Percentiles rank a stretch among this genome's conserved stretches.
These are phyloP conservation scores for Tipula vernalis DNA, from an alignment of 2,888 invertebrate genomes.

Conservation along the genomic window DNA sequence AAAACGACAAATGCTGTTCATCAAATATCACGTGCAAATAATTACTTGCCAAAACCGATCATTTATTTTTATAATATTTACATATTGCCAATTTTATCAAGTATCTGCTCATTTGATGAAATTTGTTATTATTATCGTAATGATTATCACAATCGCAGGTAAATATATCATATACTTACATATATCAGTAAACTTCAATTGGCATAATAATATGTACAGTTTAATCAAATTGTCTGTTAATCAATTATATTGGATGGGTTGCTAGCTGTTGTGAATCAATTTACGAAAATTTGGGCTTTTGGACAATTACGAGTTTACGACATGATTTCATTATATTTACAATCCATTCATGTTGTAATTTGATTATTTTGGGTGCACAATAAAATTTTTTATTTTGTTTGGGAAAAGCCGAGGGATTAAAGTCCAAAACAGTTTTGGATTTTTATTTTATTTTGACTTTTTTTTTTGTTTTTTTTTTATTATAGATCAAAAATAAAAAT, in stretches of 20 bases:
- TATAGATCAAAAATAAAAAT: background rate
- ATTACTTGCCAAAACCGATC: background rate
- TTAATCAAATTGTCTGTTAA: background rate
- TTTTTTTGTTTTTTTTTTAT: background rate
- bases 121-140: background rate
- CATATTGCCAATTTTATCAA: background rate
- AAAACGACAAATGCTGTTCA: background rate
- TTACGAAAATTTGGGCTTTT: background rate
- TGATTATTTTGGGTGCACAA: background rate
- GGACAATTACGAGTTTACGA: background rate
- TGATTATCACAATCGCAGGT: background rate
- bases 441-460: background rate
- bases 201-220: background rate
- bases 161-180: too few species aligned
- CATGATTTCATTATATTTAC: too few species aligned
- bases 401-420: background rate
- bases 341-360: too few species aligned
- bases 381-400: too few species aligned
- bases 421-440: background rate
- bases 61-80: background rate
- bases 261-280: background rate
- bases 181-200: background rate
- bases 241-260: background rate
- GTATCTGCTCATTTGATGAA: background rate
- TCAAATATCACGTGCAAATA: background rate